A percentile compares a stretch with the other conserved stretches of the same genome.
Conservation (phyloP, 1,140 invertebrate species). For the Drosophila pandora region DNA sequence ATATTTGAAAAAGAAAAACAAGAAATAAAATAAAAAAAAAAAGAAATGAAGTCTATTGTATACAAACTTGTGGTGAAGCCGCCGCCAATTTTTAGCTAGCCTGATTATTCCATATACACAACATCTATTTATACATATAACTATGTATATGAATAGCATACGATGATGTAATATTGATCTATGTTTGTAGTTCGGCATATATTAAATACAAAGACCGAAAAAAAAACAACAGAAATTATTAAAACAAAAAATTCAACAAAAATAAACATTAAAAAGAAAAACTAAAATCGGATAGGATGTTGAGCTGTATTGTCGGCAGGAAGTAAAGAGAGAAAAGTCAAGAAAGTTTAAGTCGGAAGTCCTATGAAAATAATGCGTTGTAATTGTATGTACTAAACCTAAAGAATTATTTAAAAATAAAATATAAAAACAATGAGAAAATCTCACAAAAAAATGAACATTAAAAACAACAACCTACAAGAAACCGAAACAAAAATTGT, state of each 20-base stretch:
- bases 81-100: constrained; percentile 56
- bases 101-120: constrained; percentile 51
- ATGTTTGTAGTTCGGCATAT: constrained; percentile 33
- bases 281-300: constrained; percentile 29
- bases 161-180: constrained; percentile 40
- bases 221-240: constrained; percentile 10
- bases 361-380: constrained; percentile 65
- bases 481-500: constrained; percentile 53
- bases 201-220: not conserved
- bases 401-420: constrained; percentile 40
- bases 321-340: constrained; percentile 4
- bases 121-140: constrained; percentile 60
- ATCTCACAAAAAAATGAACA: constrained; percentile 27
- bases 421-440: constrained; percentile 31
- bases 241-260: constrained; percentile 5
- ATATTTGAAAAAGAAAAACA: not conserved
- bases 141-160: constrained; percentile 60
- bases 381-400: constrained; percentile 50
- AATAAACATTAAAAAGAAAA: constrained; percentile 4
- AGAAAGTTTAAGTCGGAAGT: constrained; percentile 42
- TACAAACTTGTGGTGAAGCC: constrained; percentile 19
- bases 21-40: constrained; percentile 3
- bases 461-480: constrained; percentile 24
- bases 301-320: constrained; percentile 30
- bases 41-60: constrained; percentile 5